These are phyloP conservation scores for Galago senegalensis DNA, from an alignment of 2,797 vertebrate genomes.

Conservation along the genomic window DNA sequence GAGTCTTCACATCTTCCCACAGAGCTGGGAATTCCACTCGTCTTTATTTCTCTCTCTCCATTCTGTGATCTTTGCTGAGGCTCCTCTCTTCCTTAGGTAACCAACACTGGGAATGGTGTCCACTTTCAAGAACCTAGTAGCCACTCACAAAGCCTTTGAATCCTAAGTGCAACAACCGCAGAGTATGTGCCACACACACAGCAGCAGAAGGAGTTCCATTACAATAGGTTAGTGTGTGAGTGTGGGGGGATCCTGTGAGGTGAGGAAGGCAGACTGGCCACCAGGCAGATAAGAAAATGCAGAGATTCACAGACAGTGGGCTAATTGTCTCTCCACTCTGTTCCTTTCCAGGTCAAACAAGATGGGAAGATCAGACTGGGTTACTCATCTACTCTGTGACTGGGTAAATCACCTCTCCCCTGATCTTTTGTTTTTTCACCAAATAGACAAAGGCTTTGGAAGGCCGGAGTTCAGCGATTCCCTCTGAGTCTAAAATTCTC, in stretches of 20 bases:
- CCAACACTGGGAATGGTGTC: neutral
- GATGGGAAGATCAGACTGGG: neutral
- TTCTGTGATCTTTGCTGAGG: neutral
- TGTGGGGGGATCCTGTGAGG: neutral
- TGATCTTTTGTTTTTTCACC: neutral
- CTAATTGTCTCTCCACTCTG: neutral
- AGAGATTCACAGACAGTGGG: neutral
- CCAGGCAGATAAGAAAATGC: neutral
- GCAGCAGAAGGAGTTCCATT: neutral
- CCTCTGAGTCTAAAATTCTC: neutral
- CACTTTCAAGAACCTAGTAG: neutral
- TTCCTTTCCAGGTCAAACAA: conserved; percentile 7
- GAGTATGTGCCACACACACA: neutral
- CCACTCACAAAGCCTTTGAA: neutral
- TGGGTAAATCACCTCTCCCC: neutral
- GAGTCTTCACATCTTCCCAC: neutral
- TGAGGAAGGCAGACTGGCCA: neutral
- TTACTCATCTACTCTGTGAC: neutral
- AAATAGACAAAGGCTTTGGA: neutral
- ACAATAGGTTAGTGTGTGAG: neutral
- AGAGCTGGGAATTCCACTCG: neutral
- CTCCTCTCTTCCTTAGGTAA: neutral
- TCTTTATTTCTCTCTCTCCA: neutral
- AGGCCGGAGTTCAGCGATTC: neutral
- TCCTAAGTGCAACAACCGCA: neutral